Percentiles rank a stretch among this genome's conserved stretches.
Evolutionary conservation across 2,113 vertebrate genomes (phyloP).

Genomic region (Coracopsis vasa): DNA sequence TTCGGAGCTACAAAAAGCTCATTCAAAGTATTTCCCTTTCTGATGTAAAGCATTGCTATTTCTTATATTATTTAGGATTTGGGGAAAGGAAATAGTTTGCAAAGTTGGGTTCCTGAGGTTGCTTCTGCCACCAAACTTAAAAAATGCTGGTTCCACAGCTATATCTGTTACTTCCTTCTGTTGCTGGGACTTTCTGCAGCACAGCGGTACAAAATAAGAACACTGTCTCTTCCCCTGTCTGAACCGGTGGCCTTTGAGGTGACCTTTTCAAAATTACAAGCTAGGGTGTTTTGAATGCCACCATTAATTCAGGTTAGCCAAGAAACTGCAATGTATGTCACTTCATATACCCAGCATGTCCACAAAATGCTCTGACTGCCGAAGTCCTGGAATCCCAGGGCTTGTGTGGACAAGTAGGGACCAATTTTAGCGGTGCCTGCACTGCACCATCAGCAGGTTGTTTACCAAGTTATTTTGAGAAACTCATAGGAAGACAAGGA

Average conservation of each 20-base stretch:
- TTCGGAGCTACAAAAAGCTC: not conserved
- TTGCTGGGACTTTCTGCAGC: not conserved
- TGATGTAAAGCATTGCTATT: not conserved
- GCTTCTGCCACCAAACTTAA: not conserved
- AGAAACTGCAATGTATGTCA: not conserved
- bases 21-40: not conserved
- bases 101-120: not conserved
- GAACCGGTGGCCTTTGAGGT: not conserved
- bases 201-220: not conserved
- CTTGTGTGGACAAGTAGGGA: slow-evolving; percentile 51
- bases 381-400: not conserved
- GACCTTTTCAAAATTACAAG: slow-evolving; percentile 9
- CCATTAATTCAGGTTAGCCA: not conserved
- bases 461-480: slow-evolving; percentile 62
- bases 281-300: not conserved
- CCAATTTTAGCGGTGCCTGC: slow-evolving; percentile 12
- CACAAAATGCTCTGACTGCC: not conserved
- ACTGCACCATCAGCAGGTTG: slow-evolving; percentile 11
- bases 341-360: not conserved
- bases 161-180: not conserved
- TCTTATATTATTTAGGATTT: not conserved
- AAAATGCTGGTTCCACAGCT: not conserved
- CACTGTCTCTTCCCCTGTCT: not conserved
- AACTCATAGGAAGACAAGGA: slow-evolving; percentile 30
- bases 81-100: not conserved